Conservation (phyloP, 2,888 invertebrate species). For the Eilema caniola region DNA sequence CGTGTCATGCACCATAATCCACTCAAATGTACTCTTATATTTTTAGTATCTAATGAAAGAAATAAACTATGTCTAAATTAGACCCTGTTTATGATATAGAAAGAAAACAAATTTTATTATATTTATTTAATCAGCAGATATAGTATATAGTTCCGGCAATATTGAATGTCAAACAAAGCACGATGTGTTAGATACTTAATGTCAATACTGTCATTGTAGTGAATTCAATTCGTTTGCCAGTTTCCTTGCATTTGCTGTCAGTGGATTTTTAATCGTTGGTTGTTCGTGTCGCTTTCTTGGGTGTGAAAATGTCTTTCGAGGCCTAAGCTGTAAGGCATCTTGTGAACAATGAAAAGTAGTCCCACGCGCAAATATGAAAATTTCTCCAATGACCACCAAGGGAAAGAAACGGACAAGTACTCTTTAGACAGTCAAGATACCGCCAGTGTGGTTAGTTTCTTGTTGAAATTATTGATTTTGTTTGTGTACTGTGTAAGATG, state of each 20-base stretch:
- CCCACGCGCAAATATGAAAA: constrained; percentile 84
- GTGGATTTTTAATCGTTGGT: constrained; percentile 67
- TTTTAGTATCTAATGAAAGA: not conserved
- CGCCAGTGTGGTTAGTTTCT: constrained; percentile 82
- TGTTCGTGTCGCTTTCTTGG: constrained; percentile 70
- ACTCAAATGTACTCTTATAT: not conserved
- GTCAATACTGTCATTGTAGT: constrained; percentile 19
- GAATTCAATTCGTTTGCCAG: not conserved
- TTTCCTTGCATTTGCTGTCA: constrained; percentile 46
- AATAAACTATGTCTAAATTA: not conserved
- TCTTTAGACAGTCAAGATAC: constrained; percentile 85
- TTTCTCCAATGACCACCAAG: constrained; percentile 80
- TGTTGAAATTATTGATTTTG: constrained; percentile 82
- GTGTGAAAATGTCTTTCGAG: constrained; percentile 77
- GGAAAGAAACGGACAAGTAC: constrained; percentile 83
- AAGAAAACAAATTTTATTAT: not conserved
- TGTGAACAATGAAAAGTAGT: constrained; percentile 85
- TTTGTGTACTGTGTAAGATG: constrained; percentile 73
- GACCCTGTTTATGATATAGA: not conserved
- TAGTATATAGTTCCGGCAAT: not conserved
- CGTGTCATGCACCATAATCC: not conserved
- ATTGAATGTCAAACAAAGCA: not conserved
- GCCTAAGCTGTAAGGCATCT: constrained; percentile 72
- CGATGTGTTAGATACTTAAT: constrained; percentile 15
- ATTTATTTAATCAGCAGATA: not conserved